These are phyloP conservation scores for Amyelois transitella DNA, from an alignment of 1,140 invertebrate species.

Conservation along the genomic window DNA sequence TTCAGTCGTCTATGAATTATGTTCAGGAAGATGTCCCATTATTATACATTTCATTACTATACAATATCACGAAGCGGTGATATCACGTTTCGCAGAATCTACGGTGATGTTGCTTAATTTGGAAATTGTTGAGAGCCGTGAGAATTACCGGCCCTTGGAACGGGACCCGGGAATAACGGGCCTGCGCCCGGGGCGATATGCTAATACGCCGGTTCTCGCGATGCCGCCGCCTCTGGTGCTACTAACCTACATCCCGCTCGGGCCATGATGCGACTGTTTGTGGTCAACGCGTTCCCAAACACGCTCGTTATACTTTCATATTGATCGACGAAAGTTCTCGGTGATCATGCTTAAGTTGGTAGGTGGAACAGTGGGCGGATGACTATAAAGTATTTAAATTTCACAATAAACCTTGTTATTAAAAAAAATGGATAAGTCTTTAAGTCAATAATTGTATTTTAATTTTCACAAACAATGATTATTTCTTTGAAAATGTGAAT, in stretches of 20 bases:
- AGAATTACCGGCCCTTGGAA: slow-evolving; percentile 40
- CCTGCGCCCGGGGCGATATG: slow-evolving; percentile 53
- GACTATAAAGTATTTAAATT: no score
- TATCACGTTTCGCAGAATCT: slow-evolving; percentile 9
- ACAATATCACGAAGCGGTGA: not conserved
- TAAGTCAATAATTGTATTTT: not conserved
- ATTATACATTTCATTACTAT: not conserved
- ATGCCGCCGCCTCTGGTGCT: slow-evolving; percentile 40
- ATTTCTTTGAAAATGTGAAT: not conserved
- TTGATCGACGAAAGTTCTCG: slow-evolving; percentile 59
- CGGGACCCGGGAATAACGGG: slow-evolving; percentile 51
- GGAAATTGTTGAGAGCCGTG: slow-evolving; percentile 34
- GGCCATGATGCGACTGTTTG: slow-evolving; percentile 57
- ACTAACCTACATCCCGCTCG: slow-evolving; percentile 64
- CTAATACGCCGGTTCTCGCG: slow-evolving; percentile 45
- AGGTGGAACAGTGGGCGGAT: slow-evolving; percentile 22
- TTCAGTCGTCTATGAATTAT: not conserved
- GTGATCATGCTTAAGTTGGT: slow-evolving; percentile 30
- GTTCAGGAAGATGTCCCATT: not conserved
- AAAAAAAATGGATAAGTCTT: not conserved
- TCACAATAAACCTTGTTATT: slow-evolving; percentile 5
- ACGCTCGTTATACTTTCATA: slow-evolving; percentile 68
- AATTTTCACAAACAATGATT: not conserved
- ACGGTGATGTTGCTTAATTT: slow-evolving; percentile 17
- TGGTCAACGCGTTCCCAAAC: slow-evolving; percentile 53